Evolutionary conservation across 1,140 invertebrate genomes (phyloP).

Genomic region (Acromyrmex charruanus): DNA sequence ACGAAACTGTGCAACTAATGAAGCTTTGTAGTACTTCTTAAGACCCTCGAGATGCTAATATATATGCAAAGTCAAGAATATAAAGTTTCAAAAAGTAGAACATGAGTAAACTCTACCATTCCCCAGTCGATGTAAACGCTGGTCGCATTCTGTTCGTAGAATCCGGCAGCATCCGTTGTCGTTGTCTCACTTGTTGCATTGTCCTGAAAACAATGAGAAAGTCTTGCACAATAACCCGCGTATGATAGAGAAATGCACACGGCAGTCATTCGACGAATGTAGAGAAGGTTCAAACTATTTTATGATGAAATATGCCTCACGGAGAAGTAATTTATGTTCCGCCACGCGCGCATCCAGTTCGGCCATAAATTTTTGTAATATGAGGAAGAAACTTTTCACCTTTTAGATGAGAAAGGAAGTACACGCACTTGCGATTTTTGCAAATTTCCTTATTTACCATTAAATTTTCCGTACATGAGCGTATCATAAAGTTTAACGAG

Average conservation of each 20-base stretch:
- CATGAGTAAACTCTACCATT: slow-evolving; percentile 79
- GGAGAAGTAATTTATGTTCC: slow-evolving; percentile 42
- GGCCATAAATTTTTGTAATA: slow-evolving; percentile 30
- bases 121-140: slow-evolving; percentile 78
- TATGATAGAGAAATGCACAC: slow-evolving; percentile 36
- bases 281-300: slow-evolving; percentile 34
- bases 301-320: slow-evolving; percentile 17
- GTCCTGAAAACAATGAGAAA: slow-evolving; percentile 77
- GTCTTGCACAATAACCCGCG: slow-evolving; percentile 62
- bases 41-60: slow-evolving; percentile 28
- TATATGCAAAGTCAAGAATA: slow-evolving; percentile 9
- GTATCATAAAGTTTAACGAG: background rate
- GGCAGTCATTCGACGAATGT: slow-evolving; percentile 19
- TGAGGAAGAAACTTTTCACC: slow-evolving; percentile 4
- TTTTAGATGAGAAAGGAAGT: background rate
- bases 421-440: background rate
- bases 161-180: slow-evolving; percentile 58
- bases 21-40: background rate
- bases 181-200: slow-evolving; percentile 79
- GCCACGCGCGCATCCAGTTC: background rate
- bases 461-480: background rate
- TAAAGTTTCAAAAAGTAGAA: slow-evolving; percentile 61
- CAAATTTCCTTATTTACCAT: background rate
- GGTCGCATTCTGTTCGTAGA: slow-evolving; percentile 71
- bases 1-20: background rate